These are phyloP conservation scores for Drosophila gaucha DNA, from an alignment of 2,888 invertebrate species.

Conservation along the genomic window DNA sequence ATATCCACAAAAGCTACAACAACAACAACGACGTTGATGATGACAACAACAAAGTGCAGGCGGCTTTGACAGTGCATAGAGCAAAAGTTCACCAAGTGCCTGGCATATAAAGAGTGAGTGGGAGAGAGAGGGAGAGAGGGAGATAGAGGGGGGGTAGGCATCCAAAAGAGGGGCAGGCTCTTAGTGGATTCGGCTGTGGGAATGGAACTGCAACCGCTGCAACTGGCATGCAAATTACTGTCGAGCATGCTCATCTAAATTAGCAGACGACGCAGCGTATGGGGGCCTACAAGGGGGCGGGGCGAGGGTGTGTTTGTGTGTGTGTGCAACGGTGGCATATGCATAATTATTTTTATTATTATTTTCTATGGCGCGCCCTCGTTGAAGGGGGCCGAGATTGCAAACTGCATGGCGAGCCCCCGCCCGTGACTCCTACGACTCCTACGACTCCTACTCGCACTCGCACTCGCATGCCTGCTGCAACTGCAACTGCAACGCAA, in stretches of 20 bases:
- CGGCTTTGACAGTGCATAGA: conserved; percentile 62
- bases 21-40: conserved; percentile 17
- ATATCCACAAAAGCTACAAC: conserved; percentile 64
- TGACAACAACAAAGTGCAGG: conserved; percentile 50
- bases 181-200: conserved; percentile 23
- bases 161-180: conserved; percentile 4
- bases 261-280: conserved; percentile 51
- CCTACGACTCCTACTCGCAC: not conserved
- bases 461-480: not conserved
- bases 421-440: no score
- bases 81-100: conserved; percentile 37
- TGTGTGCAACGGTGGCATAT: conserved; percentile 67
- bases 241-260: conserved; percentile 78
- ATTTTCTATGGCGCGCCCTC: conserved; percentile 62
- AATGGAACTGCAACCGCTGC: conserved; percentile 59
- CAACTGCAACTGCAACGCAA: conserved; percentile 54
- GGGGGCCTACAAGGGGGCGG: conserved; percentile 1
- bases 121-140: not conserved
- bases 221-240: conserved; percentile 78
- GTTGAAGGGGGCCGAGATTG: conserved; percentile 49
- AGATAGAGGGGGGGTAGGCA: not conserved
- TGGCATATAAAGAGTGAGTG: not conserved
- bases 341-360: conserved; percentile 80
- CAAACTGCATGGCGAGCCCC: conserved; percentile 2
- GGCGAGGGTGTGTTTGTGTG: not conserved